Percentiles rank a stretch among this genome's conserved stretches.
phyloP scores from a whole-genome alignment of 1,140 invertebrate genomes.

The Heliconius melpomene region DNA sequence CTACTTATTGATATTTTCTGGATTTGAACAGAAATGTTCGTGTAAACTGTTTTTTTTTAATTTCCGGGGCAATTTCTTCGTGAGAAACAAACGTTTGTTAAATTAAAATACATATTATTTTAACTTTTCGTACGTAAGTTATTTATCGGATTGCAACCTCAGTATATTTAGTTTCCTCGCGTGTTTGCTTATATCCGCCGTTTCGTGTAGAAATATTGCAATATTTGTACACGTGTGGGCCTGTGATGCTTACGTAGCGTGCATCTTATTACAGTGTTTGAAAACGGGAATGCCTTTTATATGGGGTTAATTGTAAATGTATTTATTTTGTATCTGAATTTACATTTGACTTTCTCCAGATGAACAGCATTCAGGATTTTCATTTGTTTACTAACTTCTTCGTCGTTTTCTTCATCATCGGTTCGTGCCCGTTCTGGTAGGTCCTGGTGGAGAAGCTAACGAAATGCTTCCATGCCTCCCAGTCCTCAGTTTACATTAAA shows the following conservation, averaged over 20 bases:
- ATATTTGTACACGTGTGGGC: slow-evolving; percentile 32
- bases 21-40: too few relatives aligned
- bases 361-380: too few relatives aligned
- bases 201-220: slow-evolving; percentile 35
- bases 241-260: slow-evolving; percentile 9
- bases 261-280: neutral
- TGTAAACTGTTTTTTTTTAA: too few relatives aligned
- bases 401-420: too few relatives aligned
- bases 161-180: slow-evolving; percentile 10
- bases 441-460: too few relatives aligned
- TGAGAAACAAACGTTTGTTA: too few relatives aligned
- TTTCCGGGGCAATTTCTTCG: too few relatives aligned
- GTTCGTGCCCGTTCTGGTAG: too few relatives aligned
- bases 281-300: neutral
- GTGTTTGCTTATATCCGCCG: slow-evolving; percentile 23
- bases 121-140: neutral
- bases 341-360: neutral
- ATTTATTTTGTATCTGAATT: neutral
- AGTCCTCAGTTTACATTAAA: too few relatives aligned
- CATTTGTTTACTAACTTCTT: too few relatives aligned
- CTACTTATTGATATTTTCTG: too few relatives aligned
- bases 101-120: neutral
- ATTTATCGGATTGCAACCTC: neutral
- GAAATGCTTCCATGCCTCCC: too few relatives aligned
- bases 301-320: neutral